Evolutionary conservation across 2,113 vertebrate genomes (phyloP).

Genomic region (Alligator sinensis): DNA sequence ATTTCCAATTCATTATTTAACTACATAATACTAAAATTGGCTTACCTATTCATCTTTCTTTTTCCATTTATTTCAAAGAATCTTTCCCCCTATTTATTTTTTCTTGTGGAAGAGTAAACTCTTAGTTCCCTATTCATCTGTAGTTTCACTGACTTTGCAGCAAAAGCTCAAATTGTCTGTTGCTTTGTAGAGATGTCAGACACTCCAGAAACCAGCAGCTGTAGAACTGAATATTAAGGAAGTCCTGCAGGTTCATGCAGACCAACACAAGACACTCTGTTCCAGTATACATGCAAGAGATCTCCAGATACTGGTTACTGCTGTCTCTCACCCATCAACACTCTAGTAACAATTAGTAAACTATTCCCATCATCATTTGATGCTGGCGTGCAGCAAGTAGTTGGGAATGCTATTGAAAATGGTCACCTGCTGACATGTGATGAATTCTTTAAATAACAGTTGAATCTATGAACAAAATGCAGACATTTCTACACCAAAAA

Average conservation of each 20-base stretch:
- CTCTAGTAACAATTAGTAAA: background rate
- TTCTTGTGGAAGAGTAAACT: fast-evolving
- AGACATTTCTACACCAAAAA: background rate
- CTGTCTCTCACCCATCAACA: background rate
- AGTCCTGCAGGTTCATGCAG: background rate
- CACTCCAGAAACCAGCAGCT: background rate
- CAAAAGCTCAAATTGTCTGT: background rate
- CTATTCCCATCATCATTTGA: background rate
- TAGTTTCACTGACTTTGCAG: background rate
- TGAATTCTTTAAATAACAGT: background rate
- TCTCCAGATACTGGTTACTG: background rate
- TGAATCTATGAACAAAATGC: background rate
- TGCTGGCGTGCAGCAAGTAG: background rate
- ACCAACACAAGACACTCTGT: background rate
- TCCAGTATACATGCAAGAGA: background rate
- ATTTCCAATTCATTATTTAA: too few species aligned
- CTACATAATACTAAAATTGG: background rate
- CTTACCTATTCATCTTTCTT: background rate
- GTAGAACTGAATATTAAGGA: background rate
- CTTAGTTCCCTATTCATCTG: background rate
- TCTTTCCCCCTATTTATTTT: background rate
- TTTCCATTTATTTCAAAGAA: background rate
- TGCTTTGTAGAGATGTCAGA: background rate
- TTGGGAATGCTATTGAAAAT: background rate
- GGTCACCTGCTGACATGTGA: background rate